These are phyloP conservation scores for Reticulitermes speratus DNA, from an alignment of 1,140 invertebrate species.

Conservation along the genomic window DNA sequence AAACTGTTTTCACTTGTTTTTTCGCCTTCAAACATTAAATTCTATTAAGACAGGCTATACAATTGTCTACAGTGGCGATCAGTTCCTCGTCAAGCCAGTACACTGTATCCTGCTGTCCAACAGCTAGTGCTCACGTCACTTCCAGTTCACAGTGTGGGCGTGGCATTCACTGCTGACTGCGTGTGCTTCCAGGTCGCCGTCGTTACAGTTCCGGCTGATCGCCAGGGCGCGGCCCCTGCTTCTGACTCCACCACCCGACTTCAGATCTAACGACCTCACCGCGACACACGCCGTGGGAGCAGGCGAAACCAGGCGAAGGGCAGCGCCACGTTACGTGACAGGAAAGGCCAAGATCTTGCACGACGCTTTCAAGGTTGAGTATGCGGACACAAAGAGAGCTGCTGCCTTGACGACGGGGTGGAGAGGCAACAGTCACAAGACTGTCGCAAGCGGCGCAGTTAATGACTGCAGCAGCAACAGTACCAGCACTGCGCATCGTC, in stretches of 20 bases:
- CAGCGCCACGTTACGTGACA: no score
- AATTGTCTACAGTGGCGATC: no score
- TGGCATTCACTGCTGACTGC: no score
- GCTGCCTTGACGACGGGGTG: background rate
- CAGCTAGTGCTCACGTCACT: no score
- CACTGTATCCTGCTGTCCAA: no score
- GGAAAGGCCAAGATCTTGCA: background rate
- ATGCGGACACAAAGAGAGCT: background rate
- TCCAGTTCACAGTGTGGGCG: no score
- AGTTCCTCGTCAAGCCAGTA: no score
- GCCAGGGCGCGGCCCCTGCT: background rate
- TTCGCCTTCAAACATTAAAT: no score
- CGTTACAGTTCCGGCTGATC: background rate
- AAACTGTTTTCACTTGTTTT: no score
- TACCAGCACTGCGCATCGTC: background rate
- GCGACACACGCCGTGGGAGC: background rate
- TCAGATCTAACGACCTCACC: background rate
- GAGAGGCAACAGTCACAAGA: background rate
- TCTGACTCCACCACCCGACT: background rate
- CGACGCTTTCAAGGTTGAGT: no score
- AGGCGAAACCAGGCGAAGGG: no score
- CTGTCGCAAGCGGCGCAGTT: background rate
- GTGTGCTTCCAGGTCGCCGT: background rate
- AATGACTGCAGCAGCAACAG: background rate
- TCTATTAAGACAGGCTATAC: no score